Evolutionary conservation across 2,797 vertebrate species (phyloP).

Genomic region (Oreochromis grahami): DNA sequence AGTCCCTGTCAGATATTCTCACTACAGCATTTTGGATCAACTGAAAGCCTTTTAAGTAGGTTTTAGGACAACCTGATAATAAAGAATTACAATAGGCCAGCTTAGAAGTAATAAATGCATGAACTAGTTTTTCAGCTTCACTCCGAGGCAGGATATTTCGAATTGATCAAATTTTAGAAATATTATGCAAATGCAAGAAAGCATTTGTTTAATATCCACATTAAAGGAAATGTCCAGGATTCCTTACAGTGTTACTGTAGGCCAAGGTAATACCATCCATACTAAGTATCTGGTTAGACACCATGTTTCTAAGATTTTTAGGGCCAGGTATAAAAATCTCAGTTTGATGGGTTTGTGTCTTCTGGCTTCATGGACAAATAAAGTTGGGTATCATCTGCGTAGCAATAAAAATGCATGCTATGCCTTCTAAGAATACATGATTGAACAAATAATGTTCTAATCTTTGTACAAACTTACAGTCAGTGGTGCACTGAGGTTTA

Average conservation of each 20-base stretch:
- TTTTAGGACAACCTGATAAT: background rate
- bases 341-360: background rate
- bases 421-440: background rate
- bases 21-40: background rate
- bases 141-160: background rate
- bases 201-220: background rate
- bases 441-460: background rate
- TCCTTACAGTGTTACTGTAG: background rate
- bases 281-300: background rate
- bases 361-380: background rate
- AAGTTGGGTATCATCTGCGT: background rate
- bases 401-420: background rate
- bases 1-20: background rate
- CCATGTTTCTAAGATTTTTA: background rate
- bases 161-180: background rate
- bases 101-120: background rate
- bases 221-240: background rate
- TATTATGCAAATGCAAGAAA: background rate
- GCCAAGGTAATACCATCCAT: background rate
- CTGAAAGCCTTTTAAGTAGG: background rate
- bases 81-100: background rate
- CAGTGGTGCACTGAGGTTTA: background rate
- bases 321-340: background rate
- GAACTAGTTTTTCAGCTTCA: background rate
- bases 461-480: background rate